Percentiles rank a stretch among this genome's conserved stretches.
These are phyloP conservation scores for Brachypterus glaber DNA, from an alignment of 2,888 invertebrate genomes.

Conservation along the genomic window DNA sequence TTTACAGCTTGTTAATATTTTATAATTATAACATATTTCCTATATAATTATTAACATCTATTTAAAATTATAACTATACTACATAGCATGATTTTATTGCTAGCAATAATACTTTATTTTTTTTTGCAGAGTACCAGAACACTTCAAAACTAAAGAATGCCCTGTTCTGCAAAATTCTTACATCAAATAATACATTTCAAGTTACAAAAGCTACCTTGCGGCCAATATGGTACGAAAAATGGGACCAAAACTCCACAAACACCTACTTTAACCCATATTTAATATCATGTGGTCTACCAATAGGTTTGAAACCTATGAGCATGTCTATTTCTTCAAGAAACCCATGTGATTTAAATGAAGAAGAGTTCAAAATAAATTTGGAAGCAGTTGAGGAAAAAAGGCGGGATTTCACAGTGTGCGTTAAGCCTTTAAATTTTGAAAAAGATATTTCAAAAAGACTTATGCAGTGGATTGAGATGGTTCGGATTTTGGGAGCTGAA, in stretches of 20 bases:
- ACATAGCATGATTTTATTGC: too few relatives aligned
- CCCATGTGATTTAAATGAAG: constrained; percentile 38
- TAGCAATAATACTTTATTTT: too few relatives aligned
- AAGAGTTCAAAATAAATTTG: background rate
- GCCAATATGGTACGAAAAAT: constrained; percentile 55
- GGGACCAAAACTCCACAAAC: constrained; percentile 44
- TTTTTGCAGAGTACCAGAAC: too few relatives aligned
- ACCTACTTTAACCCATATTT: constrained; percentile 49
- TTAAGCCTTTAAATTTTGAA: constrained; percentile 60
- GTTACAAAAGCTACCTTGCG: constrained; percentile 43
- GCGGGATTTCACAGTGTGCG: constrained; percentile 50
- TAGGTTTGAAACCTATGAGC: constrained; percentile 37
- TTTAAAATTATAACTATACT: too few relatives aligned
- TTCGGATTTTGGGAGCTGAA: constrained; percentile 57
- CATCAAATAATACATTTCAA: too few relatives aligned
- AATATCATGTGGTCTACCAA: constrained; percentile 54
- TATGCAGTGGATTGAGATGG: constrained; percentile 63
- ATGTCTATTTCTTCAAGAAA: constrained; percentile 46
- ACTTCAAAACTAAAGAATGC: too few relatives aligned
- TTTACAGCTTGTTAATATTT: too few relatives aligned
- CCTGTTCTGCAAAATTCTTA: too few relatives aligned
- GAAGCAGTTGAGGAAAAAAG: background rate
- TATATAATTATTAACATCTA: too few relatives aligned
- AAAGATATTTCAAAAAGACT: constrained; percentile 52
- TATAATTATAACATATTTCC: too few relatives aligned